Base-by-base conservation (phyloP, 1,140 invertebrate genomes). In the Saccostrea glomerata region DNA sequence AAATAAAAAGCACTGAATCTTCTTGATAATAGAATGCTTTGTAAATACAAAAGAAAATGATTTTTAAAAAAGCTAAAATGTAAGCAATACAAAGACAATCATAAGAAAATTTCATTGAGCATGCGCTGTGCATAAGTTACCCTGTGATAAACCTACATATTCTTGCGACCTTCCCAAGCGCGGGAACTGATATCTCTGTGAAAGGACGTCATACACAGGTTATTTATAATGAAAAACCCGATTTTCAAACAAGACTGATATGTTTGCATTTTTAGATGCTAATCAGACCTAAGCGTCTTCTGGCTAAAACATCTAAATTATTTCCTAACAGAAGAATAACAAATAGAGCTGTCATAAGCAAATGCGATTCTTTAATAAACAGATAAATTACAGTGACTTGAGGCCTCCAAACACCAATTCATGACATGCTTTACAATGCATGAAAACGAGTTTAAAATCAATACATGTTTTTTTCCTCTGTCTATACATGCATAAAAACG, bases 61-160 rank as follows among this genome's bases (percentile, higher is more conserved):
- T 77, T 36, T 36, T 77, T 25, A 25, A 77, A 13, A 15, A 77
- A 30, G 58, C 58, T 63, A 63, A n/a, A 30, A 77, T 30, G 15
- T 15, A 77, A 77, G 70, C 70, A 30, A 77, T 30, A 25, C 2
- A 77, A 36, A 77, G 15, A 77, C 17, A 63, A 63, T 63, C 17
- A 20, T 20, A 11, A 77, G 70, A 77, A 36, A 30, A 36, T 77
- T 77, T 77, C 25, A 77, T 40, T 77, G 70, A 77, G 70, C 70
- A 77, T 77, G 70, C 70, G 70, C 70, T 77, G 70, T 77, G 70
- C 70, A 25, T 77, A 77, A 77, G 70, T 77, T 77, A 77, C 70
- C 70, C 70, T 77, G 25, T 77, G 25, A 25, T 77, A 77, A 77
- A 77, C 70, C 70, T 77, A 77, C 70, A 30, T 77, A 77, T 77